These are phyloP conservation scores for Panagrolaimus sp. DNA, from an alignment of 1,140 invertebrate genomes.

Conservation along the genomic window DNA sequence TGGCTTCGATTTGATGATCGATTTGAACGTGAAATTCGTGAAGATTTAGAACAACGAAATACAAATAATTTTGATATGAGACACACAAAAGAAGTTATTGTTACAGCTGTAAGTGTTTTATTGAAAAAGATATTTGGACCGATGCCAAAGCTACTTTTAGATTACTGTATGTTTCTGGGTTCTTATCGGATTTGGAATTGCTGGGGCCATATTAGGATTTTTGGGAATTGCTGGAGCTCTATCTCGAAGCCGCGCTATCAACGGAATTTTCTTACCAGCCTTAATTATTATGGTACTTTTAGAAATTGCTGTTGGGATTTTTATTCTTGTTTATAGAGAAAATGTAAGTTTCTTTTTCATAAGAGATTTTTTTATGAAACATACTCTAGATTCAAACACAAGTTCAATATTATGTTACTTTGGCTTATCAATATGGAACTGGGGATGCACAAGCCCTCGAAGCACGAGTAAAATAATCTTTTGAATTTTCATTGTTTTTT, in stretches of 20 bases:
- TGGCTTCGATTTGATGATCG: slow-evolving; percentile 32
- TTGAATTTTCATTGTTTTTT: neutral
- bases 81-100: slow-evolving; percentile 24
- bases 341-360: slow-evolving; percentile 20
- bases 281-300: slow-evolving; percentile 29
- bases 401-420: slow-evolving; percentile 19
- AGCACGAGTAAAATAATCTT: slow-evolving; percentile 12
- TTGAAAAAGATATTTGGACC: neutral
- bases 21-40: slow-evolving; percentile 23
- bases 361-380: slow-evolving; percentile 14
- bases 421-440: slow-evolving; percentile 28
- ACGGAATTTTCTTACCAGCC: slow-evolving; percentile 24
- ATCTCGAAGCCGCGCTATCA: slow-evolving; percentile 19
- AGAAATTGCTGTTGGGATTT: slow-evolving; percentile 26
- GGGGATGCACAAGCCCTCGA: slow-evolving; percentile 16
- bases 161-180: slow-evolving; percentile 27
- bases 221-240: slow-evolving; percentile 22
- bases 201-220: slow-evolving; percentile 20
- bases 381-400: slow-evolving; percentile 20
- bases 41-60: slow-evolving; percentile 20
- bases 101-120: slow-evolving; percentile 5
- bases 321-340: slow-evolving; percentile 24
- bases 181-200: slow-evolving; percentile 23
- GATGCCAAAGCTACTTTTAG: no score
- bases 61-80: slow-evolving; percentile 14